Conservation (phyloP, 2,888 invertebrate genomes). For the Chouioia cunea region DNA sequence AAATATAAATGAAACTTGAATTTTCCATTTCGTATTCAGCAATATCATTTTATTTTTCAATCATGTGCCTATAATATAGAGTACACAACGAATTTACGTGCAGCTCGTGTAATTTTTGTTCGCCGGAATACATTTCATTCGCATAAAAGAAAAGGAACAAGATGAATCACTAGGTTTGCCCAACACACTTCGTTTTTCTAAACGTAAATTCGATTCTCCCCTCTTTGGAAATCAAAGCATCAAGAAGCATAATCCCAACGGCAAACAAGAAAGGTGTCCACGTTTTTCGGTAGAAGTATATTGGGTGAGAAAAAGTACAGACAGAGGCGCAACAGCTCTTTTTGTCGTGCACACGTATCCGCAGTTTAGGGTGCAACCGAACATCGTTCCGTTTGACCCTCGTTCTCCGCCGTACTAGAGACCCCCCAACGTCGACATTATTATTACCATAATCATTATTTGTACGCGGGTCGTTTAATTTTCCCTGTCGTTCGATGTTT, state of each 20-base stretch:
- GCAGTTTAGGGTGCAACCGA: slow-evolving; percentile 27
- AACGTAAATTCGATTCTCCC: not conserved
- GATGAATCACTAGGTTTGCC: too few species aligned
- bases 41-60: too few species aligned
- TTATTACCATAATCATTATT: slow-evolving; percentile 57
- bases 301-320: slow-evolving; percentile 5
- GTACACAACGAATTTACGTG: too few species aligned
- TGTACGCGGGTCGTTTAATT: slow-evolving; percentile 48
- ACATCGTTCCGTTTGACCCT: slow-evolving; percentile 16
- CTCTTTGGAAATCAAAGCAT: slow-evolving; percentile 27
- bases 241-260: slow-evolving; percentile 4
- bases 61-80: too few species aligned
- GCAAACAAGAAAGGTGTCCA: slow-evolving; percentile 25
- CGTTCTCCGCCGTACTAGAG: not conserved
- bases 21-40: too few species aligned
- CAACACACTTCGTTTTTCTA: too few species aligned
- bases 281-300: slow-evolving; percentile 3
- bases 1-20: too few species aligned
- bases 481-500: slow-evolving; percentile 20
- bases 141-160: too few species aligned
- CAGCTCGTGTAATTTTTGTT: too few species aligned
- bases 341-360: slow-evolving; percentile 56
- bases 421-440: slow-evolving; percentile 33
- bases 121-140: too few species aligned
- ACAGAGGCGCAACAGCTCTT: slow-evolving; percentile 48